Evolutionary conservation across 1,140 invertebrate genomes (phyloP), one percentile per base, ranked within the genome.

Genomic region (Bombus superbus): DNA sequence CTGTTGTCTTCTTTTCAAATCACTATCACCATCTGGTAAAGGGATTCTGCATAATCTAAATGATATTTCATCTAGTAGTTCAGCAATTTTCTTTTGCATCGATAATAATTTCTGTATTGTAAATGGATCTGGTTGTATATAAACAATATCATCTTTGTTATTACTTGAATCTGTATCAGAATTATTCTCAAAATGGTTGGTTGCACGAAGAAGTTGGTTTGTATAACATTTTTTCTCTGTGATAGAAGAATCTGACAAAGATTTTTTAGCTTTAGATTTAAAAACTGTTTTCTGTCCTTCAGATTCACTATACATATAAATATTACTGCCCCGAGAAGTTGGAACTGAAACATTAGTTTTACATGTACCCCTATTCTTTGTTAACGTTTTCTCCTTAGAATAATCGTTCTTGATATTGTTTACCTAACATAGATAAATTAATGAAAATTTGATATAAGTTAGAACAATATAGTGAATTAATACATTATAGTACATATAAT

Each of bases 21-120:
- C 95, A 42, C 88, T 92, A 42, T 95, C 94, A 18, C 94, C 95
- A 86, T 95, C 95, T 13, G 94, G 94, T 18, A 93, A 64, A 13
- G 94, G 93, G 81, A 95, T 93, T 71, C 91, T 93, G n/a, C 91
- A 90, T 10, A 95, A 77, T 88, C 94, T 91, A 47, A 91, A 92
- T 9, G 89, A 91, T 35, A 95, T 95, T 79, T 94, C 94, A 68
- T 95, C 93, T 62, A 95, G 82, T 32, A 95, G 42, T 9, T 92
- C 92, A 1, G 91, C 93, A 25, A 95, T 92, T 82, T 92, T 95
- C 35, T 84, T 92, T 42, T 94, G 95, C 40, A 94, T 90, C 0
- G 47, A 83, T 42, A 95, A 47, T 62, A 95, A 92, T 86, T 94
- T 95, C 10, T 93, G 92, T 35, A 91, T 91, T 0, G 83, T 89